Conservation (phyloP, 2,797 vertebrate species). For the Yasuhikotakia modesta region DNA sequence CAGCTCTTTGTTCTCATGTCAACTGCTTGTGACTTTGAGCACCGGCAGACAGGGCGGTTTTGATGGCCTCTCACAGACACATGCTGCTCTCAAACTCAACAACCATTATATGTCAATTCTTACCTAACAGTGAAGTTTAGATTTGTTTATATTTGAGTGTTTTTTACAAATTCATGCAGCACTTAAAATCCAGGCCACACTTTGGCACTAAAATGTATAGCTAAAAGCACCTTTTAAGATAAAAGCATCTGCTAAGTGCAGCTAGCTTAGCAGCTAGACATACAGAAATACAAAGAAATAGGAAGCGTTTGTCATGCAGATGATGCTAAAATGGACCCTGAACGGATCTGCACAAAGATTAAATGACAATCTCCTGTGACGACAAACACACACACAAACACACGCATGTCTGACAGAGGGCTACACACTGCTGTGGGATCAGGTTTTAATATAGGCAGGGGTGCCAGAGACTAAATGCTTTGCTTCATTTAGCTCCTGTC, state of each 20-base stretch:
- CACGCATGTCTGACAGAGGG: neutral
- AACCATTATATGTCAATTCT: neutral
- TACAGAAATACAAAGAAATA: neutral
- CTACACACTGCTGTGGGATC: conserved; percentile 60
- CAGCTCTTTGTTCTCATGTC: conserved; percentile 69
- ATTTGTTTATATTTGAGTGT: too few relatives aligned
- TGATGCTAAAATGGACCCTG: neutral
- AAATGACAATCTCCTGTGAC: conserved; percentile 13
- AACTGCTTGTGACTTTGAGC: conserved; percentile 70
- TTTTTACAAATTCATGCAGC: too few relatives aligned
- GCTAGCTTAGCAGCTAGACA: too few relatives aligned
- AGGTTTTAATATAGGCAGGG: conserved; percentile 69
- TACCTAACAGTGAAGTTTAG: neutral
- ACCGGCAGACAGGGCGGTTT: conserved; percentile 67
- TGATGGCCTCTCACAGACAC: conserved; percentile 68
- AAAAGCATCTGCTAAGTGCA: too few relatives aligned
- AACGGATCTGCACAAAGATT: conserved; percentile 11
- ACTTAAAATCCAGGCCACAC: too few relatives aligned
- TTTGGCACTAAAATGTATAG: neutral
- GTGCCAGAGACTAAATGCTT: conserved; percentile 71
- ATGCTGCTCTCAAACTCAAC: conserved; percentile 52
- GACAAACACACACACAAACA: conserved; percentile 57
- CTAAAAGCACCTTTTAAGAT: too few relatives aligned
- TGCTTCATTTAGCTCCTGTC: conserved; percentile 56
- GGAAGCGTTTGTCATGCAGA: neutral